Conservation (phyloP, 2,113 vertebrate genomes). For the Penelope pileata region DNA sequence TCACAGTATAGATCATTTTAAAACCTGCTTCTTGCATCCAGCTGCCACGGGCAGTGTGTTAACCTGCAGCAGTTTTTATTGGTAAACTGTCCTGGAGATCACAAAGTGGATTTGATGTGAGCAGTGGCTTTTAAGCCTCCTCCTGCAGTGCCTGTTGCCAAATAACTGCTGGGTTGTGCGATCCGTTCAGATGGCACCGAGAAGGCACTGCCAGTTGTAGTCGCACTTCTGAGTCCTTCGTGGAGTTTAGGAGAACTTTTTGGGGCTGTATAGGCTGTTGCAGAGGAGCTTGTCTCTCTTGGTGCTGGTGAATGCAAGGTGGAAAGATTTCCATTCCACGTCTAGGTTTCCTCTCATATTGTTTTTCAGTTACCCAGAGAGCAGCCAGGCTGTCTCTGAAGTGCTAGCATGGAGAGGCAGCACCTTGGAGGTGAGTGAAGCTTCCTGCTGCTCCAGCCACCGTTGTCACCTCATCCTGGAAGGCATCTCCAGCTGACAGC, state of each 20-base stretch:
- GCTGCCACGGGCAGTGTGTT: neutral
- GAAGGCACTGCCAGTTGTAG: neutral
- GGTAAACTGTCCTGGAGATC: neutral
- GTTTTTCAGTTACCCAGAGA: neutral
- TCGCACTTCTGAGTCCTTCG: neutral
- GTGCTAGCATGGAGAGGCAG: neutral
- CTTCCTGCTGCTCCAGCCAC: neutral
- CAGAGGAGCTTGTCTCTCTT: rapidly evolving
- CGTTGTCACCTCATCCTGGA: neutral
- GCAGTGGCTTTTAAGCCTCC: neutral
- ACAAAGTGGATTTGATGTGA: neutral
- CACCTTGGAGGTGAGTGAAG: neutral
- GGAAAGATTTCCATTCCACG: neutral
- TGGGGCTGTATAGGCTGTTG: neutral
- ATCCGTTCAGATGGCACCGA: neutral
- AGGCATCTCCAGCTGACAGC: neutral
- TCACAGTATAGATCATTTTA: neutral
- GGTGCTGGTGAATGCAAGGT: neutral
- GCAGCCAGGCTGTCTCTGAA: neutral
- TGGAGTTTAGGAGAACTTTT: neutral
- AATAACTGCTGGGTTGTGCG: neutral
- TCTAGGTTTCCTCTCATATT: neutral
- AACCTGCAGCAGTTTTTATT: too few species aligned
- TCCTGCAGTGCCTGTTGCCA: neutral
- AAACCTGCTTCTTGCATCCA: neutral